Conservation (phyloP, 2,113 vertebrate species). For the Progne subis region DNA sequence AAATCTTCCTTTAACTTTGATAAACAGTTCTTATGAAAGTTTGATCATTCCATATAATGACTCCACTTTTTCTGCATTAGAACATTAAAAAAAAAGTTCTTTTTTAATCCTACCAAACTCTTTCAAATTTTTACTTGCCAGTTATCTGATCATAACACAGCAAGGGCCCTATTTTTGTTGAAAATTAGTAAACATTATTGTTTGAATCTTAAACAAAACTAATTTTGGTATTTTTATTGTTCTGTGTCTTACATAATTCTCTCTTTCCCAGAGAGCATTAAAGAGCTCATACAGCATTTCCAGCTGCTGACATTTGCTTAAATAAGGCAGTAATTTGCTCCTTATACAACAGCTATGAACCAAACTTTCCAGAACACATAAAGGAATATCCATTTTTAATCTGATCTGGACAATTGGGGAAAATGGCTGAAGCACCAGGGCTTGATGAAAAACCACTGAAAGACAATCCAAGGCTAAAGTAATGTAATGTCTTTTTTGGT, state of each 20-base stretch:
- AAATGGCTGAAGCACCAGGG: background rate
- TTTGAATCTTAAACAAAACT: slow-evolving; percentile 28
- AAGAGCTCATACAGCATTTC: slow-evolving; percentile 10
- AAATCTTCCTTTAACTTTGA: background rate
- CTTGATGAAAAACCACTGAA: background rate
- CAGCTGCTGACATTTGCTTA: slow-evolving; percentile 55
- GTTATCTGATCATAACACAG: background rate
- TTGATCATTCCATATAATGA: background rate
- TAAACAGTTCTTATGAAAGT: background rate
- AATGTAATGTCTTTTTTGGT: background rate
- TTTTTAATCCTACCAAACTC: background rate
- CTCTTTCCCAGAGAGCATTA: slow-evolving; percentile 45
- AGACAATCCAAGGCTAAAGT: background rate
- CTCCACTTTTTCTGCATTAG: background rate
- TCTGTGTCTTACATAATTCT: slow-evolving; percentile 24
- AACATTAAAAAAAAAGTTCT: background rate
- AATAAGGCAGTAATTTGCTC: slow-evolving; percentile 58
- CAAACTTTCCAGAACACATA: slow-evolving; percentile 21
- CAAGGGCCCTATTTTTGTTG: background rate
- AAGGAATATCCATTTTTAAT: slow-evolving; percentile 30
- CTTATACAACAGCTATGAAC: slow-evolving; percentile 31
- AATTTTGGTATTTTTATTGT: background rate
- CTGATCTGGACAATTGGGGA: background rate
- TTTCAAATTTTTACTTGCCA: background rate
- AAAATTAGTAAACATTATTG: background rate